Conservation (phyloP, 2,113 vertebrate genomes). For the Odocoileus hemionus region DNA sequence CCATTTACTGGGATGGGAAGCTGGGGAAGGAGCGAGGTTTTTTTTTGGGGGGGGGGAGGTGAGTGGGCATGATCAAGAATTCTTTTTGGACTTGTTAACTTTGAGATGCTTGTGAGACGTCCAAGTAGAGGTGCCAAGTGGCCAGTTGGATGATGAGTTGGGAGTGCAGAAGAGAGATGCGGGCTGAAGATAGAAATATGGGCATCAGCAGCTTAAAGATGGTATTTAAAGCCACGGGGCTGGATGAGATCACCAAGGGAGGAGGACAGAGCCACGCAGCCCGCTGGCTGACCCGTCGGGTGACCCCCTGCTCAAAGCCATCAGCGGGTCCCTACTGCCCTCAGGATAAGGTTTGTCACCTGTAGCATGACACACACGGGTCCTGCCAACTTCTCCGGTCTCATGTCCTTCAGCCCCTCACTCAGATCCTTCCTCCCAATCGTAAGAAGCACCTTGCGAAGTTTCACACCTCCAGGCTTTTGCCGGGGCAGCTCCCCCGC, state of each 20-base stretch:
- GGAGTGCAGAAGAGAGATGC: background rate
- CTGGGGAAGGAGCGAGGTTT: background rate
- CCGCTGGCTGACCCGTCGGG: background rate
- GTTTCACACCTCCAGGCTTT: background rate
- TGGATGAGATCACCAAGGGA: constrained; percentile 5
- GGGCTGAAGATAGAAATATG: constrained; percentile 19
- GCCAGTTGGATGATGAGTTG: background rate
- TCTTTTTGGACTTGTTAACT: constrained; percentile 37
- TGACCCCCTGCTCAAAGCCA: background rate
- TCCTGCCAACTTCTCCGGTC: background rate
- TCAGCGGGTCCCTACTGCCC: background rate
- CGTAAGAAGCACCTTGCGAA: too few relatives aligned
- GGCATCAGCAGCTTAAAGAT: constrained; percentile 1
- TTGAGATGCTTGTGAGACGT: background rate
- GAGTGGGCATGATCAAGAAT: background rate
- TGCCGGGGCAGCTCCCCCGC: background rate
- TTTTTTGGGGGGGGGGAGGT: too few relatives aligned
- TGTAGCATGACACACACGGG: background rate
- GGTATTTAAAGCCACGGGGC: constrained; percentile 20
- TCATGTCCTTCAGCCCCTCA: accelerated
- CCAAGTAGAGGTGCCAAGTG: background rate
- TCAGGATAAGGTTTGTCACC: background rate
- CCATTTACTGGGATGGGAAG: background rate
- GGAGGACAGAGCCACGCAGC: background rate
- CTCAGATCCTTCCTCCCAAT: background rate